Evolutionary conservation across 2,888 invertebrate species (phyloP), one percentile per base, ranked within the genome.

Genomic region (Ophion ellenae): DNA sequence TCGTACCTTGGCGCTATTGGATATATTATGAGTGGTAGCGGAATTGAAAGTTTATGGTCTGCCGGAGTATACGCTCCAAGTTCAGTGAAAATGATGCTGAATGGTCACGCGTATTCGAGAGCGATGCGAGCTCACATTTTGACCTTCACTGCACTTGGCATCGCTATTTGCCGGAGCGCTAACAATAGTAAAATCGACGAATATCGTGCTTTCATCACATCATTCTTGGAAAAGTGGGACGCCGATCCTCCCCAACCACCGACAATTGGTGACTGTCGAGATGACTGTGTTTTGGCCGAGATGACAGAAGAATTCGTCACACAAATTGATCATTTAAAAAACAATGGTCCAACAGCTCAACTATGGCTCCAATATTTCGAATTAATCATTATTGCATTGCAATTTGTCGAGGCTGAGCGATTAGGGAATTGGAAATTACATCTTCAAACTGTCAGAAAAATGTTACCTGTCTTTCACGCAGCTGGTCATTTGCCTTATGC

Each of bases 401-500:
- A 87, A 53, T 89, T 88, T 66, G 84, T 90, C 6, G 87, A 90
- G 81, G 89, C 89, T 20, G 90, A 91, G 83, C 80, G 89, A 24
- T 75, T 76, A 36, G 88, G 86, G n/a, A 79, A 89, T 59, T 88
- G 88, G 87, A 61, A 85, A 5, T 71, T 86, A 40, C 86, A 90
- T 71, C 74, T 90, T 24, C 64, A 81, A 59, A 84, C 84, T 84
- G 83, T 89, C 24, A 63, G 81, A 17, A 45, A 84, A 74, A 89
- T 89, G 84, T 36, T 89, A 28, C 88, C 88, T 14, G 70, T 84
- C 53, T 89, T 87, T 67, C 87, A 89, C 59, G 86, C 87, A 17
- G 79, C 82, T 64, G 91, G 90, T 1, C 91, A 92, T 80, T 88
- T 88, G 7, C 59, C 69, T 2, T 89, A 90, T 78, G 88, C 88